Percentiles rank a stretch among this genome's conserved stretches.
These are phyloP conservation scores for Moxostoma hubbsi DNA, from an alignment of 2,797 vertebrate species.

Conservation along the genomic window DNA sequence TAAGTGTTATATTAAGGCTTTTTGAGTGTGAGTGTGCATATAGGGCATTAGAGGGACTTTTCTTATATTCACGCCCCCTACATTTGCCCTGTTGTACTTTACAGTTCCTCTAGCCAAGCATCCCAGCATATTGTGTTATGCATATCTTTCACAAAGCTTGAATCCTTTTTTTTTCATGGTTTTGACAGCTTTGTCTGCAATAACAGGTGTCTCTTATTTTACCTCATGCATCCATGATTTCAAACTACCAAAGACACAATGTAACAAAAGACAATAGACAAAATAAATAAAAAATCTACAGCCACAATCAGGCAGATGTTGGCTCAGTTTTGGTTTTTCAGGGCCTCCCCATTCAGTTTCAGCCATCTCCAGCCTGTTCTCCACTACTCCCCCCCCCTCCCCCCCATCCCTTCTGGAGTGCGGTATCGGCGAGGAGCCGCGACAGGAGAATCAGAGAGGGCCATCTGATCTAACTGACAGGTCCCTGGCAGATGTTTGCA, in stretches of 20 bases:
- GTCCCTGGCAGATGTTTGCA: conserved; percentile 63
- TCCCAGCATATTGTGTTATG: conserved; percentile 34
- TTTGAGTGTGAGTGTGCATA: neutral
- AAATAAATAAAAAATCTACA: conserved; percentile 1
- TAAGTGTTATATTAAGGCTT: neutral
- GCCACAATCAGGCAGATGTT: conserved; percentile 55
- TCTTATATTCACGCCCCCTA: neutral
- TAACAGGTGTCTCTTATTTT: conserved; percentile 63
- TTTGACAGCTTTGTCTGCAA: conserved; percentile 64
- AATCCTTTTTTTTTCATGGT: conserved; percentile 27
- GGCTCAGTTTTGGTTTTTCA: conserved; percentile 41
- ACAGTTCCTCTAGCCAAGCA: conserved; percentile 11
- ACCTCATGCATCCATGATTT: conserved; percentile 54
- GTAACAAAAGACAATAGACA: neutral
- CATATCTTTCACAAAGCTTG: conserved; percentile 35
- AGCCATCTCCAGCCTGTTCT: conserved; percentile 30
- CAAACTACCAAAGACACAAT: conserved; percentile 31
- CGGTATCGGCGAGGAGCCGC: conserved; percentile 14
- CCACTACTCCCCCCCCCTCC: conserved; percentile 2
- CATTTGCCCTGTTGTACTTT: conserved; percentile 12
- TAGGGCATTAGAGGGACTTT: neutral
- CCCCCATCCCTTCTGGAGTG: conserved; percentile 19
- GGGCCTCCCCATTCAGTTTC: conserved; percentile 40
- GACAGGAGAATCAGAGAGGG: conserved; percentile 54
- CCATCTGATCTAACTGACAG: conserved; percentile 59